Evolutionary conservation across 2,888 invertebrate genomes (phyloP).

Genomic region (Chrysolina haemoptera): DNA sequence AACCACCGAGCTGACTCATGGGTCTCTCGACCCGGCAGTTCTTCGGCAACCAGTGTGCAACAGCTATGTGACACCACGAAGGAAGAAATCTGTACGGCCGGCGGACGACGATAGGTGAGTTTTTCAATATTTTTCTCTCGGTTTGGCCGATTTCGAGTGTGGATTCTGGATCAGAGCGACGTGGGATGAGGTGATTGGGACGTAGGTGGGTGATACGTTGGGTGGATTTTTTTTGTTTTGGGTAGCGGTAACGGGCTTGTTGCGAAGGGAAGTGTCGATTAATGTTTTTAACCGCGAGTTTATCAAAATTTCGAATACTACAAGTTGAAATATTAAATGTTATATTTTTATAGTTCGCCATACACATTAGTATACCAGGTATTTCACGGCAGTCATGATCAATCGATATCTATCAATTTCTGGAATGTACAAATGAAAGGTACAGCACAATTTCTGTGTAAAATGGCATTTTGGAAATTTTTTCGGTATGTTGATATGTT

Average conservation of each 20-base stretch:
- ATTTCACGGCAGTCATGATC: no score
- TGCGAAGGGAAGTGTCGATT: neutral
- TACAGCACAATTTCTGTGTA: no score
- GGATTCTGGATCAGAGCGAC: neutral
- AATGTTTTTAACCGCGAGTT: no score
- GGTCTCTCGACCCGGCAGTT: slow-evolving; percentile 60
- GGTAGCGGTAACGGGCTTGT: neutral
- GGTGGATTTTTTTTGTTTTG: neutral
- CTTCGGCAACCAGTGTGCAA: slow-evolving; percentile 59
- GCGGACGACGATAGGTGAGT: slow-evolving; percentile 47
- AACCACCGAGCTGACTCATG: slow-evolving; percentile 62
- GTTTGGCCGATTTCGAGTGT: neutral
- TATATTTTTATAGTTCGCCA: no score
- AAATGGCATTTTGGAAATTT: no score
- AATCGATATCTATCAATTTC: no score
- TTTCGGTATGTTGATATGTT: no score
- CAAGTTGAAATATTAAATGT: no score
- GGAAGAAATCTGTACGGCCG: slow-evolving; percentile 33
- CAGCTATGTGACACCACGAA: slow-evolving; percentile 47
- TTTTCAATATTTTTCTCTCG: slow-evolving; percentile 36
- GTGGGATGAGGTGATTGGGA: no score
- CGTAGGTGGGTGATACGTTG: neutral
- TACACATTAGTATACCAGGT: no score
- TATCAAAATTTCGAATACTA: no score
- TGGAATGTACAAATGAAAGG: no score